These are phyloP conservation scores for Podarcis muralis DNA, from an alignment of 2,113 vertebrate species.

Conservation along the genomic window DNA sequence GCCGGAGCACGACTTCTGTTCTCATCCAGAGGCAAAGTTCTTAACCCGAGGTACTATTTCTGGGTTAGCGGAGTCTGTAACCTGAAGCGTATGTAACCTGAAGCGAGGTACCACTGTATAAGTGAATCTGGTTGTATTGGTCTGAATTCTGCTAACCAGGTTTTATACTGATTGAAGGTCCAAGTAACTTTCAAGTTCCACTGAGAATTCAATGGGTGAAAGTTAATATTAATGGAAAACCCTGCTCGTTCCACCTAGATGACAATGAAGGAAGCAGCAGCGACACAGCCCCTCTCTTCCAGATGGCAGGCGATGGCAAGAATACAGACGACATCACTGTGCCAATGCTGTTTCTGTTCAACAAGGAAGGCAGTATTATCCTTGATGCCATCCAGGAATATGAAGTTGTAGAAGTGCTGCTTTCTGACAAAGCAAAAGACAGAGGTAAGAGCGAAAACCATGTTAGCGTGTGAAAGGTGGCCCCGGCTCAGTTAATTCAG, in stretches of 20 bases:
- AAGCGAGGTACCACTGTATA: too few relatives aligned
- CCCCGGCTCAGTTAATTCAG: not conserved
- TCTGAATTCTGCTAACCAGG: not conserved
- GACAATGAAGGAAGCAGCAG: slow-evolving; percentile 99
- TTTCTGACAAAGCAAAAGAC: slow-evolving; percentile 95
- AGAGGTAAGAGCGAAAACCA: slow-evolving; percentile 79
- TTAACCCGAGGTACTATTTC: too few relatives aligned
- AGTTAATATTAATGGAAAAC: not conserved
- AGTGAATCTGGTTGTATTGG: not conserved
- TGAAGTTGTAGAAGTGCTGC: slow-evolving; percentile 92
- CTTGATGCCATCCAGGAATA: slow-evolving; percentile 91
- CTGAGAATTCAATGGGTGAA: not conserved
- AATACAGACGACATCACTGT: slow-evolving; percentile 92
- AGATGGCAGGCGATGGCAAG: slow-evolving; percentile 97
- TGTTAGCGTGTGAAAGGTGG: not conserved
- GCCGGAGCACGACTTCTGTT: too few relatives aligned
- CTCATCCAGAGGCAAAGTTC: too few relatives aligned
- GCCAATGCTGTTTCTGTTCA: slow-evolving; percentile 96
- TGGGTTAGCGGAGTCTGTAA: too few relatives aligned
- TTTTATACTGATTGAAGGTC: not conserved
- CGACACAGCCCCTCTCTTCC: slow-evolving; percentile 97
- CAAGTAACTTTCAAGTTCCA: not conserved
- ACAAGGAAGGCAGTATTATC: slow-evolving; percentile 96
- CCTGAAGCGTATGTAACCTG: too few relatives aligned
- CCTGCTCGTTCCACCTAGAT: slow-evolving; percentile 73